phyloP scores from a whole-genome alignment of 2,888 invertebrate genomes.

The Trichacis sp. region DNA sequence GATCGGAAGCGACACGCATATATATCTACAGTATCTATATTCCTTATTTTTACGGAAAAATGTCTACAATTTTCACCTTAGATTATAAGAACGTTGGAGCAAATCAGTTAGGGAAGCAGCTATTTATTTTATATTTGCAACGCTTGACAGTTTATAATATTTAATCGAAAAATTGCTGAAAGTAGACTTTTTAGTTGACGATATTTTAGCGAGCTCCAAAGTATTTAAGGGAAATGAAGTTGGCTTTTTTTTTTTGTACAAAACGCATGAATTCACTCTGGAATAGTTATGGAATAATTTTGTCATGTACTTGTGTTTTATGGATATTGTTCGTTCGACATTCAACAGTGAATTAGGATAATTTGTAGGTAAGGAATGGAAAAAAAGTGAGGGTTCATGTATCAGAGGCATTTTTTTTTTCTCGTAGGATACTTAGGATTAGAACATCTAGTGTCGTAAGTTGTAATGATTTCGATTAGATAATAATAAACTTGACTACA shows the following conservation, averaged over 20 bases:
- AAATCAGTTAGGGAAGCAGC: neutral
- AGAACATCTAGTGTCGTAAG: conserved; percentile 57
- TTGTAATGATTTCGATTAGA: conserved; percentile 66
- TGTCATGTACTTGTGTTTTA: too few relatives aligned
- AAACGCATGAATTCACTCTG: too few relatives aligned
- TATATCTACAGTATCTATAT: too few relatives aligned
- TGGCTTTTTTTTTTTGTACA: too few relatives aligned
- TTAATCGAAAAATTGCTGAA: too few relatives aligned
- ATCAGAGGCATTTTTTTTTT: conserved; percentile 47
- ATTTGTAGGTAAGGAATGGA: conserved; percentile 18
- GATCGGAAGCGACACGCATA: neutral
- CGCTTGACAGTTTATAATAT: conserved; percentile 3
- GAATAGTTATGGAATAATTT: too few relatives aligned
- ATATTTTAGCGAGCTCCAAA: too few relatives aligned
- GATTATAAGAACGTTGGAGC: conserved; percentile 3
- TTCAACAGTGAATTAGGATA: conserved; percentile 18
- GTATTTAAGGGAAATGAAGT: too few relatives aligned
- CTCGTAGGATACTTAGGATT: conserved; percentile 61
- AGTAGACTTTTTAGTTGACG: too few relatives aligned
- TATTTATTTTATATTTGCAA: conserved; percentile 29
- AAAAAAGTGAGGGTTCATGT: conserved; percentile 32
- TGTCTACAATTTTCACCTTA: conserved; percentile 13
- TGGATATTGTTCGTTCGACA: too few relatives aligned
- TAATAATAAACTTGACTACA: conserved; percentile 66
- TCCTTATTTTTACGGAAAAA: conserved; percentile 9